Conservation (phyloP, 1,140 invertebrate genomes). For the Yoshiicerus persimilis region DNA sequence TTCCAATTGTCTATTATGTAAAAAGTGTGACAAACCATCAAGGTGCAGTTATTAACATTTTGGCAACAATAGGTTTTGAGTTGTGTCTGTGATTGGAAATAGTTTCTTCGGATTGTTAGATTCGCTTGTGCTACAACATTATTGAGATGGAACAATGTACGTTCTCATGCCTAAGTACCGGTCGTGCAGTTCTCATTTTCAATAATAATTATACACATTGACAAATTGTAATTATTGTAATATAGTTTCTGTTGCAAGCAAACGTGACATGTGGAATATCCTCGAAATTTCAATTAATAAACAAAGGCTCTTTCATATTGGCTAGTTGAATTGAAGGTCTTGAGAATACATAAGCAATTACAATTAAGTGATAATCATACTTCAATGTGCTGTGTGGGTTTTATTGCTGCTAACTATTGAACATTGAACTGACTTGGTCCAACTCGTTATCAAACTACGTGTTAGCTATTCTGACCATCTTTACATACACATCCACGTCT, state of each 20-base stretch:
- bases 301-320: neutral
- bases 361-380: constrained; percentile 6
- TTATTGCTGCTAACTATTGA: neutral
- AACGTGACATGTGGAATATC: neutral
- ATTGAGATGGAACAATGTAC: too few species aligned
- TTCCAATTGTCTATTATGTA: too few species aligned
- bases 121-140: too few species aligned
- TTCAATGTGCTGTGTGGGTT: neutral
- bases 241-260: neutral
- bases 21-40: too few species aligned
- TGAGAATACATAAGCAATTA: neutral
- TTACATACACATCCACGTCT: too few species aligned
- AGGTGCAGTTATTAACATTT: too few species aligned
- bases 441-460: neutral
- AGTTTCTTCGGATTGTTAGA: too few species aligned
- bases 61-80: too few species aligned
- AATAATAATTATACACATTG: neutral
- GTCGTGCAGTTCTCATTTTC: neutral
- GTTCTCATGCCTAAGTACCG: neutral
- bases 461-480: too few species aligned
- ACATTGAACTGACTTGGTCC: neutral
- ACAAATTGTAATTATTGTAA: neutral
- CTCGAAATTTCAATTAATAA: neutral
- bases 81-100: too few species aligned
- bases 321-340: neutral